phyloP scores from a whole-genome alignment of 2,888 invertebrate genomes.

The Ditylenchus weischeri region DNA sequence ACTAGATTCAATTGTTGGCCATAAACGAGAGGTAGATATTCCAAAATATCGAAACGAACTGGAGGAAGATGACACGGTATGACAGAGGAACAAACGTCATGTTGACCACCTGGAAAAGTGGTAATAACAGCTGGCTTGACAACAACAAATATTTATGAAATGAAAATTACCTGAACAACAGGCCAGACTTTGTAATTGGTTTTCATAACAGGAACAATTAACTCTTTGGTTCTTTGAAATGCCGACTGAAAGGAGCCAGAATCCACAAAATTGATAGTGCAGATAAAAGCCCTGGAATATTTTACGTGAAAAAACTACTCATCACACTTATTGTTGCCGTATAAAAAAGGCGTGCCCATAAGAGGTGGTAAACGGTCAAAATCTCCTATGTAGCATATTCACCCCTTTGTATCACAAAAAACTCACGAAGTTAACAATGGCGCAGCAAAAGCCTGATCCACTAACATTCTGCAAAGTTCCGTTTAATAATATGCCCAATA shows the following conservation, averaged over 20 bases:
- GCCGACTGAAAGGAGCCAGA: no score
- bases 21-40: conserved; percentile 25
- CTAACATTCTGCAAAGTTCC: conserved; percentile 18
- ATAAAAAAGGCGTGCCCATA: no score
- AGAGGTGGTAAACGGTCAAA: no score
- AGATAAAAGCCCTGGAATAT: no score
- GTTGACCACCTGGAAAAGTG: conserved; percentile 19
- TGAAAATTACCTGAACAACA: conserved; percentile 23
- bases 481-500: background rate
- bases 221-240: conserved; percentile 12
- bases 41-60: conserved; percentile 34
- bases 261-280: no score
- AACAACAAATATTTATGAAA: no score
- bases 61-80: conserved; percentile 35
- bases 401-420: no score
- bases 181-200: conserved; percentile 38
- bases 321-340: no score
- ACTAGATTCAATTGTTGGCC: conserved; percentile 12
- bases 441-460: conserved; percentile 27
- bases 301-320: no score
- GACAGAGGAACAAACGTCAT: conserved; percentile 30
- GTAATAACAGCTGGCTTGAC: no score
- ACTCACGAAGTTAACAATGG: conserved; percentile 30
- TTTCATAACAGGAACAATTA: conserved; percentile 28
- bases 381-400: no score